Conservation (phyloP, 1,140 invertebrate genomes). For the Panulirus ornatus region DNA sequence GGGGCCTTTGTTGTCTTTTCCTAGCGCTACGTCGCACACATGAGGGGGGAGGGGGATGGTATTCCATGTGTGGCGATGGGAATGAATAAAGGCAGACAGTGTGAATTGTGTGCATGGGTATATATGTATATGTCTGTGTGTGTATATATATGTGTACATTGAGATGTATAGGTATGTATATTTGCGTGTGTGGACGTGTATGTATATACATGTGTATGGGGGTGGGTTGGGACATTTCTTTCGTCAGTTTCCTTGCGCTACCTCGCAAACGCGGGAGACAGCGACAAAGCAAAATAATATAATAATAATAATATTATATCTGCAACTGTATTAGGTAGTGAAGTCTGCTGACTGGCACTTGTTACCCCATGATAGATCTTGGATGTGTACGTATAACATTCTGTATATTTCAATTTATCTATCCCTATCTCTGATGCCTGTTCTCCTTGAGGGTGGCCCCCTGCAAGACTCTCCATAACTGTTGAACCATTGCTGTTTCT, state of each 20-base stretch:
- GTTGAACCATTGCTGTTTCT: neutral
- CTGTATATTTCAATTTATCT: neutral
- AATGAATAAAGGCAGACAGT: too few relatives aligned
- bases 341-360: neutral
- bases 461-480: neutral
- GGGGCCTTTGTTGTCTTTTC: too few relatives aligned
- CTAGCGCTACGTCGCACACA: too few relatives aligned
- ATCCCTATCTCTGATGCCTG: neutral
- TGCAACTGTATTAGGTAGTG: neutral
- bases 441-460: neutral
- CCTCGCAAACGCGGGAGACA: too few relatives aligned
- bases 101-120: neutral
- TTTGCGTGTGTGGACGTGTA: neutral
- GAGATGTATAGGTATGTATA: slow-evolving; percentile 9
- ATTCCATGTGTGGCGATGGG: too few relatives aligned
- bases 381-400: neutral
- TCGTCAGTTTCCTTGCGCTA: too few relatives aligned
- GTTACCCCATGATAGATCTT: neutral
- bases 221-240: too few relatives aligned
- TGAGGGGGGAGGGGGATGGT: too few relatives aligned
- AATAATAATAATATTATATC: neutral
- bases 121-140: neutral
- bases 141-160: slow-evolving; percentile 19
- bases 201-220: slow-evolving; percentile 1
- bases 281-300: neutral